Percentiles rank a stretch among this genome's conserved stretches.
These are phyloP conservation scores for Oreortyx pictus DNA, from an alignment of 2,797 vertebrate genomes.

Conservation along the genomic window DNA sequence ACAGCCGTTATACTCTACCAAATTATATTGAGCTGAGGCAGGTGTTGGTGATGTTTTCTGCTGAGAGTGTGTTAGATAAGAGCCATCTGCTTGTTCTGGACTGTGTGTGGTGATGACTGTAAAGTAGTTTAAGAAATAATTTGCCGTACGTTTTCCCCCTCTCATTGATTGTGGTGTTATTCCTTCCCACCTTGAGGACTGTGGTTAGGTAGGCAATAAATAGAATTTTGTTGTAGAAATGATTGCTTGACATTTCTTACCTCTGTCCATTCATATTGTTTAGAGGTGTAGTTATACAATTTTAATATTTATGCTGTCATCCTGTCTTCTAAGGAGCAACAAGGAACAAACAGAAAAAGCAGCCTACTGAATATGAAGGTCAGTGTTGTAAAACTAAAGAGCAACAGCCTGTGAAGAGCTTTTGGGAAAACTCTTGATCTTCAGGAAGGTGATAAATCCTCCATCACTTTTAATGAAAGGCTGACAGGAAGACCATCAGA, in stretches of 20 bases:
- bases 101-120: background rate
- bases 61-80: background rate
- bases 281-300: background rate
- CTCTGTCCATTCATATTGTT: conserved; percentile 9
- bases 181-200: background rate
- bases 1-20: background rate
- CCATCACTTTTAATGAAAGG: background rate
- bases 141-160: background rate
- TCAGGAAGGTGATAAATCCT: background rate
- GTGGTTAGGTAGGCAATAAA: background rate
- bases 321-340: background rate
- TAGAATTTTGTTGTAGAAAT: conserved; percentile 7
- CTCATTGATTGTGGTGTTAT: background rate
- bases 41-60: background rate
- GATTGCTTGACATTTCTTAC: background rate
- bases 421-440: background rate
- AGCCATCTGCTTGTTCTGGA: conserved; percentile 19
- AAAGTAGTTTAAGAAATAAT: background rate
- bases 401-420: background rate
- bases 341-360: background rate
- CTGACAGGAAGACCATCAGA: background rate
- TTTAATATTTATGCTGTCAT: background rate
- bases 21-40: background rate
- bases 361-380: background rate
- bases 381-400: background rate